Evolutionary conservation across 2,113 vertebrate genomes (phyloP).

Genomic region (Oryzias curvinotus): DNA sequence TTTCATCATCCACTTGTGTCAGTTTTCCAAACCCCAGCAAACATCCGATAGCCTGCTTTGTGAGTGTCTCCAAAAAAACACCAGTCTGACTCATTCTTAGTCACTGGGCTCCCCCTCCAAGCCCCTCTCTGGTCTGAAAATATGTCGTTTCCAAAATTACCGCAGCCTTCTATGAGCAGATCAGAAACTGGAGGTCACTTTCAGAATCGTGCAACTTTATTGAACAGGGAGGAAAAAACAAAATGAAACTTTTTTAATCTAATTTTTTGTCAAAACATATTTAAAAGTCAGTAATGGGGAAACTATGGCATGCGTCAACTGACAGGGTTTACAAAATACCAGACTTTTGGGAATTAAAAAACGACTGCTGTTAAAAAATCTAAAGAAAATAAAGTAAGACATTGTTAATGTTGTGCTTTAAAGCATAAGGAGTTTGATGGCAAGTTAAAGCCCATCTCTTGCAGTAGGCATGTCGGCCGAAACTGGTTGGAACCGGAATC

Average conservation of each 20-base stretch:
- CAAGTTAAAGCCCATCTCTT: conserved; percentile 6
- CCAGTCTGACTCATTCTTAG: conserved; percentile 65
- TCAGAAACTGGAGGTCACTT: not conserved
- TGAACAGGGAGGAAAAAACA: too few relatives aligned
- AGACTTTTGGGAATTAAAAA: not conserved
- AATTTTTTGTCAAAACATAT: too few relatives aligned
- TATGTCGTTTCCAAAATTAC: conserved; percentile 43
- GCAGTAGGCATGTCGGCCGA: conserved; percentile 30
- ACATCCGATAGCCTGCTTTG: conserved; percentile 29
- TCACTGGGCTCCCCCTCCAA: conserved; percentile 47
- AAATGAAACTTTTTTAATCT: too few relatives aligned
- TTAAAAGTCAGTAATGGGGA: too few relatives aligned
- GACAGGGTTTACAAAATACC: not conserved
- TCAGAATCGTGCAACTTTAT: not conserved
- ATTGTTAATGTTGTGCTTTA: too few relatives aligned
- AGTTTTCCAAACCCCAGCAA: conserved; percentile 19
- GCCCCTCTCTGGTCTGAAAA: conserved; percentile 29
- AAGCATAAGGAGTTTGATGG: conserved; percentile 1
- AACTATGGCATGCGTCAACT: too few relatives aligned
- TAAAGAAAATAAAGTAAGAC: not conserved
- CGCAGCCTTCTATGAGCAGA: conserved; percentile 6
- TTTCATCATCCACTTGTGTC: not conserved
- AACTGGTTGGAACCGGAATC: conserved; percentile 68
- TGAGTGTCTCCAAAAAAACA: conserved; percentile 34
- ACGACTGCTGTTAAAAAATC: not conserved